Conservation (phyloP, 1,140 invertebrate species). For the Tetragnatha versicolor region DNA sequence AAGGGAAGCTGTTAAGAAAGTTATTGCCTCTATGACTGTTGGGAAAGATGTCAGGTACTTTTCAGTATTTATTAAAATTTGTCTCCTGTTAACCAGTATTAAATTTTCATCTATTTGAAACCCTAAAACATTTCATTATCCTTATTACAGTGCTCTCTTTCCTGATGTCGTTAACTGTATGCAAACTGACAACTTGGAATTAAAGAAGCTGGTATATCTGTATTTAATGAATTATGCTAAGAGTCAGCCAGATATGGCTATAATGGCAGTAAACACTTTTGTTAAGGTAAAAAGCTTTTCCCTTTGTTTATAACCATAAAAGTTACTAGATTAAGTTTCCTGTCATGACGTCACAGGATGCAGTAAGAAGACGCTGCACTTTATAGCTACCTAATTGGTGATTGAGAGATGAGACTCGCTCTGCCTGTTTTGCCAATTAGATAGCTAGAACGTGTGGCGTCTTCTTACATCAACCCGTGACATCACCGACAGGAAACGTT, state of each 20-base stretch:
- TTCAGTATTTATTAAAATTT: not conserved
- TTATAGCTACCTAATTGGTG: no score
- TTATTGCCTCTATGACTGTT: slow-evolving; percentile 99
- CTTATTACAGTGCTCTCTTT: slow-evolving; percentile 79
- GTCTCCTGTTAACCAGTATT: not conserved
- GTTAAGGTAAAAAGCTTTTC: slow-evolving; percentile 81
- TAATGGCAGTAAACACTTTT: slow-evolving; percentile 99
- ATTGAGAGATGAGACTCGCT: no score
- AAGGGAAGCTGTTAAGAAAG: slow-evolving; percentile 99
- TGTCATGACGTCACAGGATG: no score
- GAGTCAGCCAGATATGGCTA: slow-evolving; percentile 99
- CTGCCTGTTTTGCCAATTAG: no score
- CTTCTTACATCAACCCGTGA: no score
- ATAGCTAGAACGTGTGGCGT: no score
- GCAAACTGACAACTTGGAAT: slow-evolving; percentile 99
- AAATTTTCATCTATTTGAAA: not conserved
- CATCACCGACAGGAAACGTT: no score
- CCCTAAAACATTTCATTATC: no score
- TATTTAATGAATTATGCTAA: slow-evolving; percentile 99
- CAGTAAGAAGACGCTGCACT: no score
- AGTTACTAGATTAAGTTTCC: no score
- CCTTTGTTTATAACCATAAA: no score
- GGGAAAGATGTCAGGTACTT: slow-evolving; percentile 76
- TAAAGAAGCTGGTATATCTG: slow-evolving; percentile 99
- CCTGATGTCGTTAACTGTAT: slow-evolving; percentile 99